A percentile compares a stretch with the other conserved stretches of the same genome.
Conservation (phyloP, 2,888 invertebrate genomes). For the Perdita meconis region DNA sequence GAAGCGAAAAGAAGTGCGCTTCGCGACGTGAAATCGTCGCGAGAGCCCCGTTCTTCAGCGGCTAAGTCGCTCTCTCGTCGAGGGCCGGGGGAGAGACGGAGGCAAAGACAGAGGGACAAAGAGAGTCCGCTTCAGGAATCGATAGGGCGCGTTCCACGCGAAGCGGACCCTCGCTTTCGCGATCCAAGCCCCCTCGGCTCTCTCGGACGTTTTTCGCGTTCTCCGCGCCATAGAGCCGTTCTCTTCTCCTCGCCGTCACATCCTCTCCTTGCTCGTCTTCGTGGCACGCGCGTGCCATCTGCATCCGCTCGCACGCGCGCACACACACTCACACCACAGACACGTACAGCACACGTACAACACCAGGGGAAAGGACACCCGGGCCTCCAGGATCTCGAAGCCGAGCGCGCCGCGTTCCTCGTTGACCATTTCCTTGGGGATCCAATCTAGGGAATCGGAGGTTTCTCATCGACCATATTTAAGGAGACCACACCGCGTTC, state of each 20-base stretch:
- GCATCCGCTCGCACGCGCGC: conserved; percentile 12
- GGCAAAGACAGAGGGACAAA: no score
- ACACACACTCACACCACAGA: no score
- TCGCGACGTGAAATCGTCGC: conserved; percentile 33
- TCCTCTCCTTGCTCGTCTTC: conserved; percentile 23
- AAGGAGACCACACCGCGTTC: conserved; percentile 45
- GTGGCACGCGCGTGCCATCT: conserved; percentile 36
- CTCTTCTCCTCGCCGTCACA: neutral
- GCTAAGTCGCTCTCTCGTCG: neutral
- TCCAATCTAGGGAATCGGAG: conserved; percentile 66
- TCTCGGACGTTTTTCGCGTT: conserved; percentile 39
- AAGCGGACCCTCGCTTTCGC: conserved; percentile 50
- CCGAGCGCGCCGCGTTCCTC: conserved; percentile 66
- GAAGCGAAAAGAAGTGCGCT: conserved; percentile 40
- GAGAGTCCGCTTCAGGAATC: neutral
- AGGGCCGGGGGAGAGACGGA: neutral
- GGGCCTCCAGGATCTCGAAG: conserved; percentile 46
- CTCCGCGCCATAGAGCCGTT: conserved; percentile 28
- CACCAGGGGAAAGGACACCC: conserved; percentile 4
- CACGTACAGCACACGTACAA: conserved; percentile 25
- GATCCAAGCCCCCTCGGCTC: conserved; percentile 28
- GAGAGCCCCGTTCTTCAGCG: neutral
- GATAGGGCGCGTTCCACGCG: conserved; percentile 32
- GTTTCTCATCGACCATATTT: conserved; percentile 68
- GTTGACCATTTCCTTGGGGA: conserved; percentile 70